These are phyloP conservation scores for Alloscopus bannaensis DNA, from an alignment of 2,888 invertebrate genomes.

Conservation along the genomic window DNA sequence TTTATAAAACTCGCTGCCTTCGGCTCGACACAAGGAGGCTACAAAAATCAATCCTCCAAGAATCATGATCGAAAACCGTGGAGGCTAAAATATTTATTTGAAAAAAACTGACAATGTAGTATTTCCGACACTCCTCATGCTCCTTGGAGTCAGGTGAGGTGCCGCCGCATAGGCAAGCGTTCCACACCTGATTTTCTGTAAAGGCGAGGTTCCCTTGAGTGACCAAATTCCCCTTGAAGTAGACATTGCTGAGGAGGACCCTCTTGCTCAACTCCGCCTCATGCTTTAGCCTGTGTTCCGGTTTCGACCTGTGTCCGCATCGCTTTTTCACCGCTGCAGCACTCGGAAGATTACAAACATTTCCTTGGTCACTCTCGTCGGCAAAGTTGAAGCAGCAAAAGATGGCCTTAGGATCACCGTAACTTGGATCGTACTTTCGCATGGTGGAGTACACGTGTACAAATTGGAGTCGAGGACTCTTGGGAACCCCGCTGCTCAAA, in stretches of 20 bases:
- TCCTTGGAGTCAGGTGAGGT: neutral
- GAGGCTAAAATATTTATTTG: neutral
- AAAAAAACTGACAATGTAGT: neutral
- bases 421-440: neutral
- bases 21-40: neutral
- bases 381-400: neutral
- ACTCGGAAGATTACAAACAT: neutral
- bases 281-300: neutral
- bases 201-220: neutral
- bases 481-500: neutral
- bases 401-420: neutral
- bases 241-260: neutral
- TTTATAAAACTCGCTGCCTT: neutral
- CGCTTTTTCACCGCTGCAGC: neutral
- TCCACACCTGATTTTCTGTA: neutral
- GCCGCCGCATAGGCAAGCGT: neutral
- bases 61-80: neutral
- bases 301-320: neutral
- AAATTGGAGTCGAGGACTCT: neutral
- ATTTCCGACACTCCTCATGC: neutral
- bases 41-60: neutral
- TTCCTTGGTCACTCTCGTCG: neutral
- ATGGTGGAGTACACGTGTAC: too few species aligned
- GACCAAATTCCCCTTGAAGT: neutral
- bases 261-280: neutral